phyloP scores from a whole-genome alignment of 2,797 vertebrate species.

The Peromyscus aztecus region DNA sequence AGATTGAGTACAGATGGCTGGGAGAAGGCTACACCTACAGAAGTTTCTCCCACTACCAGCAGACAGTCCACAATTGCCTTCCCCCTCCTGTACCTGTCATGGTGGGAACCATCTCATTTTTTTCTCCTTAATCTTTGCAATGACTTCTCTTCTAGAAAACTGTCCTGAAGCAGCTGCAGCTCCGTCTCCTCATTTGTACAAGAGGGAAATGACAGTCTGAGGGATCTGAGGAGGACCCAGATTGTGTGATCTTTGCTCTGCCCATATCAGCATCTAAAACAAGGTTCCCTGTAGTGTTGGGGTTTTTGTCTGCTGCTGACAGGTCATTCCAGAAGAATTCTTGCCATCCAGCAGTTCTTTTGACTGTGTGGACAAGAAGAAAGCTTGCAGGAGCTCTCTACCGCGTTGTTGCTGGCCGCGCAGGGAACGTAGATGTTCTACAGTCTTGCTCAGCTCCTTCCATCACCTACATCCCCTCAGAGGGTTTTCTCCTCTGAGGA shows the following conservation, averaged over 20 bases:
- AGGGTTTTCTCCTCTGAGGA: background rate
- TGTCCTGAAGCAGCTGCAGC: background rate
- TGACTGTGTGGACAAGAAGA: background rate
- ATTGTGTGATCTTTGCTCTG: background rate
- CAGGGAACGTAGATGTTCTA: background rate
- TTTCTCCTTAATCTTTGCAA: background rate
- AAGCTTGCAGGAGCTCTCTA: background rate
- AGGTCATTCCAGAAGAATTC: background rate
- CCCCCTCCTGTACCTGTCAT: too few relatives aligned
- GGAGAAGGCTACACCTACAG: background rate
- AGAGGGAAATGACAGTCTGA: too few relatives aligned
- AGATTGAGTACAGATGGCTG: background rate
- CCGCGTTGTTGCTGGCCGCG: background rate
- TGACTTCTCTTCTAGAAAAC: background rate
- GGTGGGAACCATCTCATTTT: background rate
- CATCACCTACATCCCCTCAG: too few relatives aligned
- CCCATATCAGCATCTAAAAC: background rate
- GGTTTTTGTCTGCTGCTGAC: fast-evolving
- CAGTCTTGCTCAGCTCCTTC: too few relatives aligned
- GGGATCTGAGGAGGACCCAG: background rate
- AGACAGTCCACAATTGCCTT: too few relatives aligned
- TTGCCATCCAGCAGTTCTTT: background rate
- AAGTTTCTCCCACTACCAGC: background rate
- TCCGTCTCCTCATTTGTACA: conserved; percentile 18
- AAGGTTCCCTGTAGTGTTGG: background rate